Conservation (phyloP, 2,113 vertebrate genomes). For the Carassius carassius region DNA sequence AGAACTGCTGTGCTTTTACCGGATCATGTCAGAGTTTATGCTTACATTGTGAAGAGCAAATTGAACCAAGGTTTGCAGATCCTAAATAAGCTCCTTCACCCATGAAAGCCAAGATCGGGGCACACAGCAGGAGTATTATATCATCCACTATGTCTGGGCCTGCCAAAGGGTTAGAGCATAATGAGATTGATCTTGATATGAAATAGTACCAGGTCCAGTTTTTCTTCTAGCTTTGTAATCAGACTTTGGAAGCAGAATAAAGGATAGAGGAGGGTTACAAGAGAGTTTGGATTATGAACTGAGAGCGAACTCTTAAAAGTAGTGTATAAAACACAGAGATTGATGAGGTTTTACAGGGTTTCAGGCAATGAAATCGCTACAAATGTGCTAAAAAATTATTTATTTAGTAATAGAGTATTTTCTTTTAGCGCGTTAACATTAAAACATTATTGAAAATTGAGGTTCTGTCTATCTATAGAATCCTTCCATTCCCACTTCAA, state of each 20-base stretch:
- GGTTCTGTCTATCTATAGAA: not conserved
- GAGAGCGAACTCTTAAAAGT: not conserved
- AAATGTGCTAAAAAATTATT: not conserved
- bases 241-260: slow-evolving; percentile 24
- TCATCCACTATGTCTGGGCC: slow-evolving; percentile 29
- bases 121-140: slow-evolving; percentile 31
- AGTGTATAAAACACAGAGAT: not conserved
- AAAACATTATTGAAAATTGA: not conserved
- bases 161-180: slow-evolving; percentile 33
- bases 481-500: not conserved
- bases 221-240: slow-evolving; percentile 35
- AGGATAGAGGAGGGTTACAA: not conserved
- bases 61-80: slow-evolving; percentile 35
- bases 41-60: slow-evolving; percentile 39
- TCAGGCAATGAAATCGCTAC: not conserved
- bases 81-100: not conserved
- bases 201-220: slow-evolving; percentile 17
- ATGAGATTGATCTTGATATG: slow-evolving; percentile 29
- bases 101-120: slow-evolving; percentile 28
- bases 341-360: not conserved
- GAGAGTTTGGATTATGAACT: not conserved
- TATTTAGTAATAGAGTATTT: not conserved
- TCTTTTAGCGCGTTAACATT: not conserved
- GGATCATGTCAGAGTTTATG: slow-evolving; percentile 33
- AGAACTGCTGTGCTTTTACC: slow-evolving; percentile 11